These are phyloP conservation scores for Meteorus cinctellus DNA, from an alignment of 2,888 invertebrate species.

Conservation along the genomic window DNA sequence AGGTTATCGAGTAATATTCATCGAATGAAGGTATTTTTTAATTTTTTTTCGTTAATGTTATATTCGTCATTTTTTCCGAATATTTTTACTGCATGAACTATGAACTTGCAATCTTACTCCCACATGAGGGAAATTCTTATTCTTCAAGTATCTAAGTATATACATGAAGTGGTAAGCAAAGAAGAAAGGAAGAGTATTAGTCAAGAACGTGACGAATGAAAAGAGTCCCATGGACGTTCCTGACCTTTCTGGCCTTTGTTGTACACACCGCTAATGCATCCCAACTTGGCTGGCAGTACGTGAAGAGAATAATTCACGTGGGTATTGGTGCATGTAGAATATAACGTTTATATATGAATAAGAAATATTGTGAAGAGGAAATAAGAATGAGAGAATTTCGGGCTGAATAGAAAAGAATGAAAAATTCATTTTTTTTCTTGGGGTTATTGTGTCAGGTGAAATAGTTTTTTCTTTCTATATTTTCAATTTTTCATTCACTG, in stretches of 20 bases:
- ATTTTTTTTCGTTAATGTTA: too few relatives aligned
- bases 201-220: constrained; percentile 31
- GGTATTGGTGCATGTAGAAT: constrained; percentile 31
- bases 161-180: not conserved
- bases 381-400: not conserved
- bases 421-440: not conserved
- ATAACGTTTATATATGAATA: constrained; percentile 15
- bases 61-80: too few relatives aligned
- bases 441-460: too few relatives aligned
- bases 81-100: not conserved
- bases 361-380: not conserved
- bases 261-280: constrained; percentile 60
- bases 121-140: too few relatives aligned
- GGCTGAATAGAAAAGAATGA: not conserved
- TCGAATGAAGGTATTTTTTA: too few relatives aligned
- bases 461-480: too few relatives aligned
- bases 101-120: not conserved
- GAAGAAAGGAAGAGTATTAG: constrained; percentile 10
- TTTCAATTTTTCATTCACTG: too few relatives aligned
- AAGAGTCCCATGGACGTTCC: constrained; percentile 24
- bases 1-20: too few relatives aligned
- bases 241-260: constrained; percentile 47
- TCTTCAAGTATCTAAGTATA: too few relatives aligned
- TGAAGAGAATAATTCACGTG: constrained; percentile 55
- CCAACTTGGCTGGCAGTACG: constrained; percentile 57